Evolutionary conservation across 1,140 invertebrate species (phyloP).

Genomic region (Drosophila sucinea): DNA sequence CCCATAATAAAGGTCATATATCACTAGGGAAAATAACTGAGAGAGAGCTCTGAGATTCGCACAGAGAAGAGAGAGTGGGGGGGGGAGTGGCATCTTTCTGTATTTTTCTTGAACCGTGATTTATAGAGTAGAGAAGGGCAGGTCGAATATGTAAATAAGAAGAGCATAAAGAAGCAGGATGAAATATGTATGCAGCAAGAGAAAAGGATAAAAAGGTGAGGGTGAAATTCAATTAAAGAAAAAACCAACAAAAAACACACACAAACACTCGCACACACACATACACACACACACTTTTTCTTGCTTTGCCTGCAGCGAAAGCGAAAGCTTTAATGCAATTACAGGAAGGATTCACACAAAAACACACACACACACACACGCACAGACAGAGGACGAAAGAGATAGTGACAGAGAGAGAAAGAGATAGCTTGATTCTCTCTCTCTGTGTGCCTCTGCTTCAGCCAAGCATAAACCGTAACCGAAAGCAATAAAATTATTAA

Average conservation of each 20-base stretch:
- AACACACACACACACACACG: slow-evolving; percentile 16
- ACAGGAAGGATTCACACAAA: slow-evolving; percentile 14
- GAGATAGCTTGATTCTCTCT: not conserved
- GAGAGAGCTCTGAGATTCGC: not conserved
- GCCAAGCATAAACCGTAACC: slow-evolving; percentile 51
- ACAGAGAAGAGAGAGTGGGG: not conserved
- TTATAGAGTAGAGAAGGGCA: slow-evolving; percentile 31
- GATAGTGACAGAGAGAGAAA: not conserved
- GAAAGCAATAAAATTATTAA: slow-evolving; percentile 61
- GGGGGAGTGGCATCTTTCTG: slow-evolving; percentile 37
- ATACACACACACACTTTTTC: slow-evolving; percentile 18
- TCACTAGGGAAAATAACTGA: slow-evolving; percentile 23
- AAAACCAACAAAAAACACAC: slow-evolving; percentile 26
- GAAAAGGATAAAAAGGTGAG: slow-evolving; percentile 1
- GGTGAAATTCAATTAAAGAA: slow-evolving; percentile 71
- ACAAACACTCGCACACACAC: no score
- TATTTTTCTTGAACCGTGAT: slow-evolving; percentile 53
- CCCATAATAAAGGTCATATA: slow-evolving; percentile 62
- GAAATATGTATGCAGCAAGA: slow-evolving; percentile 8
- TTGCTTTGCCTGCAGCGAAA: slow-evolving; percentile 16
- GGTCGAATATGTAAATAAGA: slow-evolving; percentile 8
- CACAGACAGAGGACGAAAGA: not conserved
- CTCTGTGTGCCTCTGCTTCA: not conserved
- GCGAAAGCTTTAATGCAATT: slow-evolving; percentile 49
- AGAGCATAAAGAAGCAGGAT: not conserved